Evolutionary conservation across 2,797 vertebrate genomes (phyloP), one percentile per base, ranked within the genome.

Genomic region (Macropodus opercularis): DNA sequence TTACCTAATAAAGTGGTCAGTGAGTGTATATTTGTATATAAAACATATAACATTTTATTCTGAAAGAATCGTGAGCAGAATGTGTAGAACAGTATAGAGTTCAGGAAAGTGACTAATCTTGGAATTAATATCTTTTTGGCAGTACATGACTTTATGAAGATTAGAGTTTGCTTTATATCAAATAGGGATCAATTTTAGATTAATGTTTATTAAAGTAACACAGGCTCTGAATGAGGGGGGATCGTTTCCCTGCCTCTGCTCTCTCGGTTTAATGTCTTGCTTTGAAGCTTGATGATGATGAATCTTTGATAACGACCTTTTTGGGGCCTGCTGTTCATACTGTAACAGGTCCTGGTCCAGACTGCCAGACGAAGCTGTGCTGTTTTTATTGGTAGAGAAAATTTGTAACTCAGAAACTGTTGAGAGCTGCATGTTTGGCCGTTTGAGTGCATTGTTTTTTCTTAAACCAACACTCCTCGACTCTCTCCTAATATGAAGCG

Each of bases 311-410:
- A 44, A 58, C 14, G 12, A 71, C 70, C 53, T 19, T 63, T 32
- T 50, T 22, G 35, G 63, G 63, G 78, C 69, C 71, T 78, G 61
- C 63, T 77, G 67, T 77, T 76, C 47, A 85, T 71, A 71, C 38
- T 77, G n/a, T n/a, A n/a, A n/a, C n/a, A 70, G 52, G 63, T 54
- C 41, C 56, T 53, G 41, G 57, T 77, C 60, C 63, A 50, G 55
- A 56, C 39, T 74, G 63, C 72, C 69, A 34, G n/a, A 70, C 48
- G 48, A 31, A 85, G 63, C 48, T 63, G 5, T 63, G 79, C 32
- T 56, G 41, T 70, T 83, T 82, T 63, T 42, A 41, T 34, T 31
- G n/a, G 26, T 22, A 63, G 51, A 63, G 53, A 54, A 64, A 67
- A 38, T 70, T 75, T 86, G 79, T 72, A 77, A 56, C 65, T 26